Evolutionary conservation across 2,113 vertebrate species (phyloP), one percentile per base, ranked within the genome.

Genomic region (Rhynchomys soricoides): DNA sequence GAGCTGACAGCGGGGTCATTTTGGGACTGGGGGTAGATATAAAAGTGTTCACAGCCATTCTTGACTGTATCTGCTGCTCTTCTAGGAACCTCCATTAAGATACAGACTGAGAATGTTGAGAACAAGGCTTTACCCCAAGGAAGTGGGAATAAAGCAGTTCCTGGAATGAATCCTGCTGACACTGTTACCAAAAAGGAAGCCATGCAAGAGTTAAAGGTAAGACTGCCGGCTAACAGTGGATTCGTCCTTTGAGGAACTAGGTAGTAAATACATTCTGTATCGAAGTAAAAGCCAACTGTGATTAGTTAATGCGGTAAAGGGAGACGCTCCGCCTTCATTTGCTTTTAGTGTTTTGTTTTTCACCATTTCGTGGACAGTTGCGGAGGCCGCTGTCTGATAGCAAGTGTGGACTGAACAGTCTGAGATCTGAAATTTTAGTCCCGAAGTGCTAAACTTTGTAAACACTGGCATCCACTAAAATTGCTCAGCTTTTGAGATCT

Each of bases 171-270:
- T 70, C 40, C 98, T 45, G 66, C 98, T 0, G 97, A 98, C 31
- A 70, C 95, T 0, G 98, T 98, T 86, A 62, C 98, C 94, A 98
- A 97, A 94, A 99, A 98, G 68, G 99, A 99, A 29, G 98, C 98
- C 17, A 93, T 98, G 48, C 98, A 98, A 98, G 99, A 99, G 52
- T 96, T 98, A 0, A 99, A 98, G 98, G 99, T 99, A 97, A 94
- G 43, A 31, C 13, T 74, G 52, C 91, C 96, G 74, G 52, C 89
- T 95, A 92, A 64, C n/a, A 86, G 37, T 68, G 43, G 82, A 40
- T 73, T 83, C 31, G 62, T 90, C 70, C 86, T 59, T 78, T 37
- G 40, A 79, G 24, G 31, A 73, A 22, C 66, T 37, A 4, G 7
- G 43, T 91, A 68, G 66, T 62, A 40, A 86, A 29, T 40, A 34